Evolutionary conservation across 2,888 invertebrate species (phyloP), one percentile per base, ranked within the genome.

Genomic region (Scaptomyza parva): DNA sequence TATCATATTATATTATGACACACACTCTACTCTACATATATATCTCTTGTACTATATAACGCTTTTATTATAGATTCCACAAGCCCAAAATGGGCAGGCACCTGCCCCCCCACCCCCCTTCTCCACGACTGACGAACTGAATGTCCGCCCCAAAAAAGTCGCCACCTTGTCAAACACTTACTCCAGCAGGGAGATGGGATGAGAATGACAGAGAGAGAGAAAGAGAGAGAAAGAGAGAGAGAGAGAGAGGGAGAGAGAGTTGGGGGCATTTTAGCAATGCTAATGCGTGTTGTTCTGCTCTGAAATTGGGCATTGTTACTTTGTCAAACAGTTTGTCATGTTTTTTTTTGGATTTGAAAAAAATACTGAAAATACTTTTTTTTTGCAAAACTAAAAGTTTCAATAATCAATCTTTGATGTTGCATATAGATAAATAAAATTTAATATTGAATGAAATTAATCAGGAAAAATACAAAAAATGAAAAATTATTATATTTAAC

Each of bases 51-150:
- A n/a, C n/a, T n/a, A n/a, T 33, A 12, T 53, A 20, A 45, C 47
- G 61, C 52, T 64, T 62, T 45, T 30, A 26, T 68, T 71, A 65
- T 67, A 66, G 64, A 73, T 64, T 60, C 45, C 57, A 41, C n/a
- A n/a, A n/a, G 28, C 50, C 43, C 61, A 48, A 30, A 35, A 22
- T 3, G 3, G 35, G 14, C 35, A 30, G 67, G 60, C 77, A 82
- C 85, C 82, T 82, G 87, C 58, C 72, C 9, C 1, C 37, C 33
- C 4, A 3, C n/a, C 4, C 30, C 26, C 26, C 28, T 30, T 3
- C n/a, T n/a, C n/a, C n/a, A 11, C 22, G 22, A 24, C 22, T 12
- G 12, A 30, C 12, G 11, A 3, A 30, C 30, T 30, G 66, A 54
- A 65, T 50, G 62, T 59, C 51, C 43, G 35, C 44, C 57, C 20